Conservation (phyloP, 2,797 vertebrate genomes). For the Pseudotriccus pelzelni region DNA sequence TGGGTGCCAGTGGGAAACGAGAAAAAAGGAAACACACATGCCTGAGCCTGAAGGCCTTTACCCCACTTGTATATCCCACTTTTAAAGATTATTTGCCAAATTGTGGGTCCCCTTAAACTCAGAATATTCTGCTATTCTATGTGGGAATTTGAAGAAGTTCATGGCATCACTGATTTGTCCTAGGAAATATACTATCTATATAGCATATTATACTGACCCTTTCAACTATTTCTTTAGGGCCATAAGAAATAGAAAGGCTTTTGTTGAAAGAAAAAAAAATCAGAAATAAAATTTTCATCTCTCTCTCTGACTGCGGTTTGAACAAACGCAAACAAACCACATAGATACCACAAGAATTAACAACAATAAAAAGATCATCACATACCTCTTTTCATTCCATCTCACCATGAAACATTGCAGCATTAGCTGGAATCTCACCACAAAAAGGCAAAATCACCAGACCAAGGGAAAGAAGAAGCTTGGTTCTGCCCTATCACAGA, state of each 20-base stretch:
- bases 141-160: background rate
- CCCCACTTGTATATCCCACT: background rate
- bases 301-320: background rate
- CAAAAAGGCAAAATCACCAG: background rate
- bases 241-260: background rate
- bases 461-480: background rate
- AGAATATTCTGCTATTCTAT: background rate
- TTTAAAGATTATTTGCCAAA: background rate
- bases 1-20: background rate
- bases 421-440: background rate
- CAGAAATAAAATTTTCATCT: background rate
- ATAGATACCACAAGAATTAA: background rate
- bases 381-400: background rate
- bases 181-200: background rate
- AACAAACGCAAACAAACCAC: background rate
- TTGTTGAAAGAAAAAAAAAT: background rate
- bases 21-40: background rate
- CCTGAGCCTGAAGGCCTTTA: background rate
- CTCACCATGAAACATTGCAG: background rate
- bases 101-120: background rate
- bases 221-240: background rate
- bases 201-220: background rate
- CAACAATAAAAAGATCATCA: background rate
- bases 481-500: background rate
- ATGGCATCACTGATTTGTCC: background rate